phyloP scores from a whole-genome alignment of 2,888 invertebrate genomes.

The Apotomis capreana region DNA sequence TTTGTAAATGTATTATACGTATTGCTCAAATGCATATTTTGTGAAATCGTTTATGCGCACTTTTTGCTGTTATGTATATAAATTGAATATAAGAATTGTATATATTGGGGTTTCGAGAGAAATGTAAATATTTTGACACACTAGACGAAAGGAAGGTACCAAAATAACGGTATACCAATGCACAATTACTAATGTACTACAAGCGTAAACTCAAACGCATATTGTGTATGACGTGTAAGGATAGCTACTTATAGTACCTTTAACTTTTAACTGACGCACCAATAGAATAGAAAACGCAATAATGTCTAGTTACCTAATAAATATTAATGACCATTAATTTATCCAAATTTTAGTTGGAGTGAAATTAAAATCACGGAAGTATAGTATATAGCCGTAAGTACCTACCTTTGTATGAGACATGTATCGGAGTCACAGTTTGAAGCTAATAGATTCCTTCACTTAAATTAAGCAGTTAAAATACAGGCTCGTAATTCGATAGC shows the following conservation, averaged over 20 bases:
- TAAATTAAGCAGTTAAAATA: slow-evolving; percentile 31
- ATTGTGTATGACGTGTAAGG: slow-evolving; percentile 63
- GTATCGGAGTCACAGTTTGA: slow-evolving; percentile 22
- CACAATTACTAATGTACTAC: slow-evolving; percentile 74
- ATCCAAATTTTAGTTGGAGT: slow-evolving; percentile 27
- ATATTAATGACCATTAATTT: slow-evolving; percentile 13
- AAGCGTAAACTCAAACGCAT: slow-evolving; percentile 64
- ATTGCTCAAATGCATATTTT: slow-evolving; percentile 84
- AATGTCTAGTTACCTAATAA: slow-evolving; percentile 48
- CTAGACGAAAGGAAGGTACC: slow-evolving; percentile 72
- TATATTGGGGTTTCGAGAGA: slow-evolving; percentile 69
- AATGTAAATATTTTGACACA: slow-evolving; percentile 42
- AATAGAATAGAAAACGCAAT: slow-evolving; percentile 69
- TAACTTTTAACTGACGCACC: slow-evolving; percentile 62
- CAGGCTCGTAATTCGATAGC: slow-evolving; percentile 12
- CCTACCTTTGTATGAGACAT: slow-evolving; percentile 14
- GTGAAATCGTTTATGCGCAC: slow-evolving; percentile 82
- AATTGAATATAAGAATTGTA: slow-evolving; percentile 59
- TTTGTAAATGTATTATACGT: slow-evolving; percentile 76
- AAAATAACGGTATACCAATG: slow-evolving; percentile 77
- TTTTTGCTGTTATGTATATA: slow-evolving; percentile 81
- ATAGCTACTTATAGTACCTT: slow-evolving; percentile 55
- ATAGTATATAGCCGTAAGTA: slow-evolving; percentile 13
- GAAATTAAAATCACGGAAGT: slow-evolving; percentile 10
- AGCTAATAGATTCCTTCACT: slow-evolving; percentile 33